Evolutionary conservation across 30 jellyfish, hydroid and myxozoan species (phyloP), one percentile per base, ranked within the genome.

Genomic region (Turritopsis dohrnii): DNA sequence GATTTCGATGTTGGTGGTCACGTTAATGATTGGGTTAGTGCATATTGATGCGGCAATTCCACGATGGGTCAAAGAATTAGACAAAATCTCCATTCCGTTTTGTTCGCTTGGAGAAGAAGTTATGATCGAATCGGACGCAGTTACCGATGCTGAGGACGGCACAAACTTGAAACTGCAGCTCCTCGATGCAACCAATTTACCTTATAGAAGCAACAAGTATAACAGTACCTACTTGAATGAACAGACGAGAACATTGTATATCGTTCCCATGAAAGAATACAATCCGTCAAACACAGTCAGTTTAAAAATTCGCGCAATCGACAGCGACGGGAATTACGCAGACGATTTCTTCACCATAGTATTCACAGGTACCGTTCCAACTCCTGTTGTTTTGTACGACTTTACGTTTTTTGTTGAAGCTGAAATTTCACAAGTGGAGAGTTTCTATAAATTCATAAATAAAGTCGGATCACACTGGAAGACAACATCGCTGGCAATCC

Each of bases 291-390:
- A 21, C 30, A 69, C 77, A 23, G 60, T 41, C 60, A 27, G 77
- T n/a, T 23, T n/a, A 27, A 69, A 69, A 1, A 69, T 69, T 8
- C 79, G 87, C 28, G 52, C 71, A 27, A 53, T 52, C 18, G 66
- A 80, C 31, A 23, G 81, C 60, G 29, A 54, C 41, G 82, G 53
- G 28, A 76, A 52, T n/a, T 28, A 28, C 21, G 71, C 60, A 25
- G 71, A 80, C 29, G 84, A 80, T 29, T 80, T 41, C n/a, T 80
- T 80, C 84, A 52, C 53, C 18, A 54, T 80, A 18, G 66, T 21
- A 31, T 21, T 75, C 41, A 23, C 52, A 16, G 28, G 71, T 80
- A 69, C 22, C 9, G 66, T 80, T 8, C 87, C 60, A 20, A 66
- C 22, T 25, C 79, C 60, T 41, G 60, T 41, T 41, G 60, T 41